Percentiles rank a stretch among this genome's conserved stretches.
Evolutionary conservation across 1,140 invertebrate genomes (phyloP).

Genomic region (Tribolium castaneum): DNA sequence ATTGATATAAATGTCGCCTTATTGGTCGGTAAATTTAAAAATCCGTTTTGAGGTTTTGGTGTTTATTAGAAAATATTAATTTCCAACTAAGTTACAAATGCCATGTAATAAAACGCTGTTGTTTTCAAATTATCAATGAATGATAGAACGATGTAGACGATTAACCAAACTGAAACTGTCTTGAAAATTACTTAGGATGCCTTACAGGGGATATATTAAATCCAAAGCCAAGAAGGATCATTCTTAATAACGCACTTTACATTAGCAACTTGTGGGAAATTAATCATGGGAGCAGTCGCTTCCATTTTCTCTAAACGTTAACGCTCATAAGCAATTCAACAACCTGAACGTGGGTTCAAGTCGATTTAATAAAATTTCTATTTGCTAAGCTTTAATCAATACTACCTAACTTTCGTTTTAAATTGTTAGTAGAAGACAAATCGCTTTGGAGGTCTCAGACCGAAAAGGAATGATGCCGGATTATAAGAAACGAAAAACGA

Average conservation of each 20-base stretch:
- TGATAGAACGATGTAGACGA: background rate
- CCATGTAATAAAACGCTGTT: no score
- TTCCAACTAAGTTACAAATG: no score
- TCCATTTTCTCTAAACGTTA: conserved; percentile 15
- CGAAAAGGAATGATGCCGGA: no score
- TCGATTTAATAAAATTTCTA: conserved; percentile 21
- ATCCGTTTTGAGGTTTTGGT: no score
- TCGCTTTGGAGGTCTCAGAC: background rate
- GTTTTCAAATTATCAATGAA: no score
- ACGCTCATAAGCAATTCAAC: conserved; percentile 35
- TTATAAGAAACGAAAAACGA: no score
- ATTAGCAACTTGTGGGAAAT: conserved; percentile 9
- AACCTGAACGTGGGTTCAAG: conserved; percentile 5
- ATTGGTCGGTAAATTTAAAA: no score
- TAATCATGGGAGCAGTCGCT: background rate
- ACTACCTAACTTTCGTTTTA: background rate
- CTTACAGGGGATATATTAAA: background rate
- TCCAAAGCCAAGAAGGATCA: background rate
- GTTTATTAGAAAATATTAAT: no score
- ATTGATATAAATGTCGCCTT: no score
- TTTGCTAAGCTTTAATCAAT: conserved; percentile 12
- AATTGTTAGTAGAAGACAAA: background rate
- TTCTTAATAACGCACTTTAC: conserved; percentile 18
- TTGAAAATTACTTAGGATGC: conserved; percentile 7
- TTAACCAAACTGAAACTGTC: background rate